A percentile compares a stretch with the other conserved stretches of the same genome.
Conservation (phyloP, 2,888 invertebrate species). For the Epinotia nisella region DNA sequence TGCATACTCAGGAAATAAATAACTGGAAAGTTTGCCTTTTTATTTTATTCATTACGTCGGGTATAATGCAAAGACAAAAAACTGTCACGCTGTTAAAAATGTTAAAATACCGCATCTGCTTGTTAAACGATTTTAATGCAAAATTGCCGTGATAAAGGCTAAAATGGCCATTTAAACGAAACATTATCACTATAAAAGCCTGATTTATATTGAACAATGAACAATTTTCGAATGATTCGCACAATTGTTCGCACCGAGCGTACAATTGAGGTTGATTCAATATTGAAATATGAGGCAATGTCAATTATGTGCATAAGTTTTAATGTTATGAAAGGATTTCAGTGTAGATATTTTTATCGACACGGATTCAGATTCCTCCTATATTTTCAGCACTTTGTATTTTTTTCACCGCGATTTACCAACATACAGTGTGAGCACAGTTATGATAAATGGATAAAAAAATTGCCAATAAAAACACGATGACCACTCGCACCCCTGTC, state of each 20-base stretch:
- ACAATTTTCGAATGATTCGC: slow-evolving; percentile 39
- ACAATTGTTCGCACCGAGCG: slow-evolving; percentile 29
- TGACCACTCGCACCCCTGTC: neutral
- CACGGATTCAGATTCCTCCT: neutral
- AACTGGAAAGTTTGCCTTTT: neutral
- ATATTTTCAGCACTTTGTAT: too few relatives aligned
- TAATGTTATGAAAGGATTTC: slow-evolving; percentile 33
- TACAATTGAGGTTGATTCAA: slow-evolving; percentile 41
- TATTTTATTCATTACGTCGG: neutral
- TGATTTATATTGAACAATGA: slow-evolving; percentile 41
- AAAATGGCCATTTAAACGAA: slow-evolving; percentile 21
- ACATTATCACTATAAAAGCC: slow-evolving; percentile 31
- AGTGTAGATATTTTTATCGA: neutral
- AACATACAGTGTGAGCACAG: neutral
- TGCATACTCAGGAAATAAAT: slow-evolving; percentile 11
- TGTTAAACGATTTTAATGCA: slow-evolving; percentile 20
- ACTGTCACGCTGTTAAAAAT: neutral
- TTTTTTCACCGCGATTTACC: too few relatives aligned
- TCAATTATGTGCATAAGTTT: slow-evolving; percentile 34
- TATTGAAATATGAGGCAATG: slow-evolving; percentile 37
- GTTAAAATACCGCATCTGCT: neutral
- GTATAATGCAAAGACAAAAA: neutral
- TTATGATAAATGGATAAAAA: slow-evolving; percentile 16
- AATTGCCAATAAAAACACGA: slow-evolving; percentile 19
- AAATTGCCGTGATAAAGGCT: slow-evolving; percentile 8